Conservation (phyloP, 2,113 vertebrate species). For the Mobula hypostoma region DNA sequence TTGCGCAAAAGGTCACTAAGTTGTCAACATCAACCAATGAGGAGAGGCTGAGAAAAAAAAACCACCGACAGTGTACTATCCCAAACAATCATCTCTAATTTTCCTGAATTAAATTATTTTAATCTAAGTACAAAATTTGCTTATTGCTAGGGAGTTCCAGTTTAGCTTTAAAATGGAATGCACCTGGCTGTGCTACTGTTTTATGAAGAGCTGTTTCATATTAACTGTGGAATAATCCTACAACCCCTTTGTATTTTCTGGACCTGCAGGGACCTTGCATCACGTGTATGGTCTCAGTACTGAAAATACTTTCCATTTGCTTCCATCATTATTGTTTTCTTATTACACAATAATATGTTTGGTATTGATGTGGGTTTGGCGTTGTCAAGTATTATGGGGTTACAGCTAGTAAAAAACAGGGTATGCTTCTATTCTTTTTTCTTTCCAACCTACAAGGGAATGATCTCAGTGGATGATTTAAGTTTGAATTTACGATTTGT, state of each 20-base stretch:
- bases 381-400: neutral
- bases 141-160: neutral
- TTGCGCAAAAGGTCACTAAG: neutral
- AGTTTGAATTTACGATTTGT: constrained; percentile 28
- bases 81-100: neutral
- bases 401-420: neutral
- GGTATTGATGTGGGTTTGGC: neutral
- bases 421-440: neutral
- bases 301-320: constrained; percentile 16
- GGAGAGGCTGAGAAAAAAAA: neutral
- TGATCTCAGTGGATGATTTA: constrained; percentile 13
- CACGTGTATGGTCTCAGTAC: neutral
- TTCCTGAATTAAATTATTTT: neutral
- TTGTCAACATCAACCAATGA: neutral
- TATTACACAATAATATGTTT: neutral
- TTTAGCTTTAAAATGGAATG: neutral
- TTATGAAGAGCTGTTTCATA: neutral
- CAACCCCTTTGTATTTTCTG: neutral
- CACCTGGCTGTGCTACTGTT: neutral
- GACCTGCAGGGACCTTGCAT: neutral
- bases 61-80: neutral
- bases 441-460: neutral
- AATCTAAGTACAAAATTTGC: neutral
- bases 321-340: neutral
- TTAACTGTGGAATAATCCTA: neutral